Evolutionary conservation across 2,888 invertebrate species (phyloP), one percentile per base, ranked within the genome.

Genomic region (Dasypogon diadema): DNA sequence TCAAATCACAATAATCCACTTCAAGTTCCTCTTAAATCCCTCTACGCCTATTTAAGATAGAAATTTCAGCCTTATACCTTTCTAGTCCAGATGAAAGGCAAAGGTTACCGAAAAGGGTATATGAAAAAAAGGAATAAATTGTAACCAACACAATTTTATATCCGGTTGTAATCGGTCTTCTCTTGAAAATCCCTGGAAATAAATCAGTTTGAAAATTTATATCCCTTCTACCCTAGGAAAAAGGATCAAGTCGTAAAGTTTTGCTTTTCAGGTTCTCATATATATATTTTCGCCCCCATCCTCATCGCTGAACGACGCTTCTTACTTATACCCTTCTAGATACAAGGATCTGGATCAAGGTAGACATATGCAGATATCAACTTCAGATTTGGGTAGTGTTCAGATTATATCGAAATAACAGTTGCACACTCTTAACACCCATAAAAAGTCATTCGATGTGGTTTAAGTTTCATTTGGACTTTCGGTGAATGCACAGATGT

Each of bases 161-260:
- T 70, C 75, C 70, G 21, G 70, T 72, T 72, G 65, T 56, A 73
- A 73, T 73, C 73, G 73, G 37, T 56, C 30, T n/a, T 73, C 42
- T 56, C 55, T 55, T 37, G 18, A 77, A 55, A 65, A 73, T 76
- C 72, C 60, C 72, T 65, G 37, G 73, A 75, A 75, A 77, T 77
- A 77, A 77, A 77, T 77, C 77, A 77, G 77, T 75, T 77, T 77
- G 77, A 75, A 77, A 77, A 77, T 77, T 77, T 77, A 77, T 77
- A 77, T 72, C 58, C 75, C 72, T 60, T 72, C 34, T 75, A 70
- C 51, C 54, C 34, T 12, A 54, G 54, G 54, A 51, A 51, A 54
- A 70, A 54, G 70, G 70, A 70, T 70, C 70, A 70, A 70, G 70
- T 70, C 70, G 70, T 70, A 70, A 70, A 70, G 70, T 70, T 70